Base-by-base conservation (phyloP, 2,113 vertebrate species). In the Cololabis saira region DNA sequence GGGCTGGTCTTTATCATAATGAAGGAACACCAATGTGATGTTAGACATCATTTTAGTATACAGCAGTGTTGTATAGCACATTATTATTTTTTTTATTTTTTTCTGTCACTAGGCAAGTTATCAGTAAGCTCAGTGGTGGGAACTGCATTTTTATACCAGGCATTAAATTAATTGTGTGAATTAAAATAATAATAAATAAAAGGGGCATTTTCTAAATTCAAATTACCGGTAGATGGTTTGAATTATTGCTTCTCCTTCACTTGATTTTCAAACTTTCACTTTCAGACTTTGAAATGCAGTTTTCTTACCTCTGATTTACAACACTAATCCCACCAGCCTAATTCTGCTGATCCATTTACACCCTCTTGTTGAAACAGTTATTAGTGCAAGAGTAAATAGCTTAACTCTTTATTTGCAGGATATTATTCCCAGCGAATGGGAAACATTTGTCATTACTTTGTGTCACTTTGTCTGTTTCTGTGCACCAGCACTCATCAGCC, bases 311-410 rank as follows among this genome's bases (percentile, higher is more conserved):
- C 14, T 43, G 51, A 64, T 49, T 76, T 58, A 27, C 44, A 0
- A 1, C 41, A 30, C 52, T 81, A 81, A 87, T 82, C 78, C 61
- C 47, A 65, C 1, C 67, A 71, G 64, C 62, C 57, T 68, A 48
- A 82, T 82, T 40, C 33, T 41, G 21, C 16, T 81, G 78, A 91
- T 87, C 88, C 63, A 22, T 37, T 75, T 78, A 83, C 66, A 69
- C 12, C 55, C 18, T 21, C 2, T 52, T 83, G 81, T 76, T 45
- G 83, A 83, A 87, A 79, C 62, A 49, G 27, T 48, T 55, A 21
- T 41, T 84, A 57, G 37, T 71, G 70, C 61, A 63, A 71, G 45
- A 73, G 49, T 66, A 53, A 22, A 19, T 16, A 12, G 8, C 42
- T 75, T 21, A 73, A 42, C 62, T 54, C 17, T 68, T 77, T 27